Percentiles rank a stretch among this genome's conserved stretches.
Evolutionary conservation across 1,140 invertebrate species (phyloP).

Genomic region (Ceratina japonica): DNA sequence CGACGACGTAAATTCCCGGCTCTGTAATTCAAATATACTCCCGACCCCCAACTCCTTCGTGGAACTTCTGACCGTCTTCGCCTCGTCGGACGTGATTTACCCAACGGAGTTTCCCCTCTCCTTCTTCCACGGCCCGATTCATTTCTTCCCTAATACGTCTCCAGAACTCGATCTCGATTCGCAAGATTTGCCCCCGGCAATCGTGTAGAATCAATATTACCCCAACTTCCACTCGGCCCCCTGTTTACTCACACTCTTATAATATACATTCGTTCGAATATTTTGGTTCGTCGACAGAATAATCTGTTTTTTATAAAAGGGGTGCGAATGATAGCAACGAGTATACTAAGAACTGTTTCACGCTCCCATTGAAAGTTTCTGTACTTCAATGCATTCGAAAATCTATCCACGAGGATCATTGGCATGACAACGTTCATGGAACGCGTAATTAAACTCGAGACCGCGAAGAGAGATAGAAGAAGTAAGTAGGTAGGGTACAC

Average conservation of each 20-base stretch:
- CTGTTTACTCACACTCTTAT: no score
- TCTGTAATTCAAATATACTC: conserved; percentile 9
- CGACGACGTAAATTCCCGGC: conserved; percentile 30
- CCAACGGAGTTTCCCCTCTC: background rate
- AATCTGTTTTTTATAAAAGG: no score
- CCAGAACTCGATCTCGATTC: conserved; percentile 41
- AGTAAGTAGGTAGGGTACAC: conserved; percentile 16
- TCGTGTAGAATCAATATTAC: conserved; percentile 58
- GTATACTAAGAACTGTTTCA: no score
- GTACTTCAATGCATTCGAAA: background rate
- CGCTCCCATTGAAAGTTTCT: no score
- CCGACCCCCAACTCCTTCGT: background rate
- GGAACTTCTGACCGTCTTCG: conserved; percentile 41
- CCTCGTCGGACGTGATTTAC: background rate
- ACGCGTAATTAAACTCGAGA: conserved; percentile 56
- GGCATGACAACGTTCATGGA: background rate
- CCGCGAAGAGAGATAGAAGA: background rate
- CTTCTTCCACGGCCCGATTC: background rate
- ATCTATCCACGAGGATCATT: background rate
- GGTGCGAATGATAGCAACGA: no score
- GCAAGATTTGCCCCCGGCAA: conserved; percentile 45
- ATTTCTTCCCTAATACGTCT: conserved; percentile 11
- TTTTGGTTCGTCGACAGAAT: no score
- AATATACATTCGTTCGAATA: no score
- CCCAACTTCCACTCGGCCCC: conserved; percentile 9